Conservation (phyloP, 1,140 invertebrate genomes). For the Drosophila biarmipes region DNA sequence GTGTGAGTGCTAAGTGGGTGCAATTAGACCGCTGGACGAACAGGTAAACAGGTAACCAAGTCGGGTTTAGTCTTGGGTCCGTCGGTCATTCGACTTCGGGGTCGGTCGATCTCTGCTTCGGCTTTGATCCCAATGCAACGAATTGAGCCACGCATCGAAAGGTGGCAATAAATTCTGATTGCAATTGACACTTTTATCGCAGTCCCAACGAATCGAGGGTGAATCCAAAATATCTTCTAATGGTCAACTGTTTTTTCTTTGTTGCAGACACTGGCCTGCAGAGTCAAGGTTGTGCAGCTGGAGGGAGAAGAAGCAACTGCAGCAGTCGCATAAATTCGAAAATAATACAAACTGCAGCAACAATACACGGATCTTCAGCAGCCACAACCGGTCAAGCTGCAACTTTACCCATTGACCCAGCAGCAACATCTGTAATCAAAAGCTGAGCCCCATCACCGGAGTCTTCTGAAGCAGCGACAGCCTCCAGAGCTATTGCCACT, state of each 20-base stretch:
- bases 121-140: conserved; percentile 49
- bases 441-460: no score
- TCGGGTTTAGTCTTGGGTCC: conserved; percentile 2
- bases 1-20: conserved; percentile 72
- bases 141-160: conserved; percentile 59
- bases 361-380: not conserved
- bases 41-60: conserved; percentile 49
- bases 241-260: conserved; percentile 28
- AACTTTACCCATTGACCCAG: no score
- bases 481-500: not conserved
- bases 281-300: conserved; percentile 15
- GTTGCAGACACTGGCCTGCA: conserved; percentile 11
- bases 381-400: not conserved
- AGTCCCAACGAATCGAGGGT: conserved; percentile 36
- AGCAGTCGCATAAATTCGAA: conserved; percentile 15
- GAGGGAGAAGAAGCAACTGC: conserved; percentile 4
- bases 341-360: conserved; percentile 6
- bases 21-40: conserved; percentile 59
- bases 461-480: not conserved
- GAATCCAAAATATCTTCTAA: conserved; percentile 39
- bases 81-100: not conserved
- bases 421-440: no score
- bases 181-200: conserved; percentile 76
- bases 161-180: conserved; percentile 72
- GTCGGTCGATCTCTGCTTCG: conserved; percentile 29